These are phyloP conservation scores for Ips typographus DNA, from an alignment of 1,140 invertebrate genomes.

Conservation along the genomic window DNA sequence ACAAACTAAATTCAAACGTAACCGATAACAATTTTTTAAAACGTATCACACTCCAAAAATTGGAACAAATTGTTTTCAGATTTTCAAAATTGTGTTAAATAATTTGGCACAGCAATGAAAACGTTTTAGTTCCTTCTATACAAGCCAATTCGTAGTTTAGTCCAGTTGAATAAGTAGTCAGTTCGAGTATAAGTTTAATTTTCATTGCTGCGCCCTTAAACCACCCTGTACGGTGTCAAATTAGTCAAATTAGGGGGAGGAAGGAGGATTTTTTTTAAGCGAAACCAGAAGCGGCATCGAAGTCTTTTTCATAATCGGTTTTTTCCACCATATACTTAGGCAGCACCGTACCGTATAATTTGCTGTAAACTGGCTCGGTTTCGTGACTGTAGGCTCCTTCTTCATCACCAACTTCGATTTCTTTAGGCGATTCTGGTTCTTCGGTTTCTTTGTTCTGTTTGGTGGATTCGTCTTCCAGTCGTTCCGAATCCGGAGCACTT, in stretches of 20 bases:
- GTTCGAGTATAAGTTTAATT: not conserved
- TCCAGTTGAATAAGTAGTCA: not conserved
- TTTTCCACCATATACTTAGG: conserved; percentile 68
- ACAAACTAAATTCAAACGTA: conserved; percentile 14
- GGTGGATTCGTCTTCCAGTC: conserved; percentile 48
- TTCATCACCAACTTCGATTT: conserved; percentile 56
- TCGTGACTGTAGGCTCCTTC: conserved; percentile 62
- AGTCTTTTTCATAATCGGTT: conserved; percentile 66
- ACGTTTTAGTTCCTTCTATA: not conserved
- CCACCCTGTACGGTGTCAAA: not conserved
- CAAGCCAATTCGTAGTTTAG: not conserved
- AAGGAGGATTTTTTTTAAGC: not conserved
- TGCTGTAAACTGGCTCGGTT: conserved; percentile 64
- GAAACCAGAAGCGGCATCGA: conserved; percentile 55
- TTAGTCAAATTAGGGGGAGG: not conserved
- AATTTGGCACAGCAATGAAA: not conserved
- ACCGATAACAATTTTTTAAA: conserved; percentile 2
- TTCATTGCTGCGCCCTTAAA: not conserved
- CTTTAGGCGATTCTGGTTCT: conserved; percentile 53
- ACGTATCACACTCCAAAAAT: conserved; percentile 8
- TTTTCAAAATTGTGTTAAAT: not conserved
- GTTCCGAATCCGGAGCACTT: conserved; percentile 34
- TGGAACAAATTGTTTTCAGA: not conserved
- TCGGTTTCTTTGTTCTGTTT: conserved; percentile 11
- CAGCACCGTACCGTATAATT: conserved; percentile 61